phyloP scores from a whole-genome alignment of 2,113 vertebrate genomes.

The Sinocyclocheilus anophthalmus region DNA sequence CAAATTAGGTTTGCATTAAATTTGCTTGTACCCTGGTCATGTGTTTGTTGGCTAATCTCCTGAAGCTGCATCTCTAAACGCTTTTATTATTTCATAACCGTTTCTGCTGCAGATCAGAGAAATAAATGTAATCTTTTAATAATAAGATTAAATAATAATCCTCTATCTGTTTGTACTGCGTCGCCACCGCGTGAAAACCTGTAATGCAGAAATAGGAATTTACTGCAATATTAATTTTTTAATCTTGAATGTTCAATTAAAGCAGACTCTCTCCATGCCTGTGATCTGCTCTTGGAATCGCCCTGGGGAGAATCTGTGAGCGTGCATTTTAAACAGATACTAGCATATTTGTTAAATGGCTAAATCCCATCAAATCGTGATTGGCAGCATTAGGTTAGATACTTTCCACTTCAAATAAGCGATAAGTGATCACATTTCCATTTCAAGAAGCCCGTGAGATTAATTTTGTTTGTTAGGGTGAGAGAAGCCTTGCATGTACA shows the following conservation, averaged over 20 bases:
- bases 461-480: neutral
- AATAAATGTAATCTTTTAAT: conserved; percentile 31
- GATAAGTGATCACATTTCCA: neutral
- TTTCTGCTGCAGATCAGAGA: conserved; percentile 29
- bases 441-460: neutral
- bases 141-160: conserved; percentile 33
- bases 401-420: neutral
- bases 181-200: neutral
- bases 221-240: neutral
- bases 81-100: conserved; percentile 14
- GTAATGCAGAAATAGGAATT: neutral
- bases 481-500: neutral
- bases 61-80: neutral
- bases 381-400: neutral
- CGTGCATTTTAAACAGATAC: conserved; percentile 2
- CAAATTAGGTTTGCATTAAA: neutral
- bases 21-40: neutral
- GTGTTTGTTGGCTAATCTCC: conserved; percentile 8
- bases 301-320: conserved; percentile 6
- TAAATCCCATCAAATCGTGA: neutral
- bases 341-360: neutral
- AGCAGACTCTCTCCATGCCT: neutral
- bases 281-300: neutral
- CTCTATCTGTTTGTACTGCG: neutral
- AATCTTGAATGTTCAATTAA: conserved; percentile 21